Evolutionary conservation across 2,113 vertebrate species (phyloP), one percentile per base, ranked within the genome.

Genomic region (Mobula hypostoma): DNA sequence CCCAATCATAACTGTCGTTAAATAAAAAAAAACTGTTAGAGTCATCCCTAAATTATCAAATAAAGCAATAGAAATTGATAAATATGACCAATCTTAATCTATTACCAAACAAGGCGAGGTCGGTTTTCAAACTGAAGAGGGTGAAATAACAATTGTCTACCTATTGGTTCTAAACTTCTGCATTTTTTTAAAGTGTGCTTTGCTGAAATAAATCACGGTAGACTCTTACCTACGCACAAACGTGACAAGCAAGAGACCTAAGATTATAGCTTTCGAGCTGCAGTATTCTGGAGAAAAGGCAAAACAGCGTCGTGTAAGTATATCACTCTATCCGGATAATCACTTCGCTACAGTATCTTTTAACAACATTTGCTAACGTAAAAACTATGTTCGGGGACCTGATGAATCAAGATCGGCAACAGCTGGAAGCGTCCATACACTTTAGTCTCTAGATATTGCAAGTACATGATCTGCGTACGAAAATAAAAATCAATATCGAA

Each of bases 341-440:
- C 68, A 93, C 91, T 93, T 93, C 56, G 6, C 21, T 29, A 56
- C 32, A 93, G 91, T n/a, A 93, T 93, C 8, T 93, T 74, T 93
- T 7, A 56, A 11, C 27, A 9, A 7, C 21, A 27, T 93, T 93
- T 93, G 21, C 66, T 93, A 6, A 74, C 4, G 40, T 93, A 19
- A 48, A 93, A 93, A 70, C 88, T 91, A 70, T 36, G 32, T 40
- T 12, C 12, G 36, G 12, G 70, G 21, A 92, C 66, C 90, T 93
- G 91, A 93, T 92, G 90, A 92, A 92, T 93, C 91, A 74, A 48
- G 24, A 15, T 70, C 40, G 91, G 68, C 40, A 91, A 68, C 17
- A 74, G 68, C 90, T 93, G 90, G 66, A 93, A 74, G 40, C 90
- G 24, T 68, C 90, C 8, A 7, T 1, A 48, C 68, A 72, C 90